phyloP scores from a whole-genome alignment of 2,797 vertebrate species.

The Leuciscus waleckii region DNA sequence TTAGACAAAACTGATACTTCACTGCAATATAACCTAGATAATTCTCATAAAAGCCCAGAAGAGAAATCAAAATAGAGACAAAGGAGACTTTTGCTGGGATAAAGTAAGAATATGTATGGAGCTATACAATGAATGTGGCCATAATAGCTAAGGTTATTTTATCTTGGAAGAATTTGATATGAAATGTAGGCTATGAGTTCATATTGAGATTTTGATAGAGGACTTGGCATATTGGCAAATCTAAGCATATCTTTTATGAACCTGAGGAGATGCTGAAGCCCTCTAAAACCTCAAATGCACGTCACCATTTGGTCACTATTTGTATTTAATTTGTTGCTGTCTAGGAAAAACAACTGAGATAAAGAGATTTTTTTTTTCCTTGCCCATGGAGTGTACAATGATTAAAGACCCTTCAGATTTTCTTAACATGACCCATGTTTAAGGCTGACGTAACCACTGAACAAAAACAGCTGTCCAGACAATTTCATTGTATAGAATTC shows the following conservation, averaged over 20 bases:
- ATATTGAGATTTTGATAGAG: not conserved
- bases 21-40: not conserved
- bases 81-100: not conserved
- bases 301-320: not conserved
- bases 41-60: not conserved
- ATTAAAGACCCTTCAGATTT: conserved; percentile 26
- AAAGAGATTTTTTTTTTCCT: not conserved
- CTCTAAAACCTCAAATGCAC: not conserved
- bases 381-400: not conserved
- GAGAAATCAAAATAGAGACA: not conserved
- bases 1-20: not conserved
- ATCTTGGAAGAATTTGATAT: not conserved
- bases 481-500: conserved; percentile 7
- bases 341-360: not conserved
- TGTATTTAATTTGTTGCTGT: not conserved
- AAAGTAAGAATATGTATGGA: not conserved
- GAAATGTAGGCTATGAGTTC: not conserved
- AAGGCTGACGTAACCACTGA: conserved; percentile 7
- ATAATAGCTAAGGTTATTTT: not conserved
- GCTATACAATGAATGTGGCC: not conserved
- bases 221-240: not conserved
- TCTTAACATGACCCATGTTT: conserved; percentile 12
- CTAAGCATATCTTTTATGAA: not conserved
- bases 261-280: not conserved
- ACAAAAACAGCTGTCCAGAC: not conserved